Evolutionary conservation across 1,140 invertebrate species (phyloP), one percentile per base, ranked within the genome.

Genomic region (Halictus rubicundus): DNA sequence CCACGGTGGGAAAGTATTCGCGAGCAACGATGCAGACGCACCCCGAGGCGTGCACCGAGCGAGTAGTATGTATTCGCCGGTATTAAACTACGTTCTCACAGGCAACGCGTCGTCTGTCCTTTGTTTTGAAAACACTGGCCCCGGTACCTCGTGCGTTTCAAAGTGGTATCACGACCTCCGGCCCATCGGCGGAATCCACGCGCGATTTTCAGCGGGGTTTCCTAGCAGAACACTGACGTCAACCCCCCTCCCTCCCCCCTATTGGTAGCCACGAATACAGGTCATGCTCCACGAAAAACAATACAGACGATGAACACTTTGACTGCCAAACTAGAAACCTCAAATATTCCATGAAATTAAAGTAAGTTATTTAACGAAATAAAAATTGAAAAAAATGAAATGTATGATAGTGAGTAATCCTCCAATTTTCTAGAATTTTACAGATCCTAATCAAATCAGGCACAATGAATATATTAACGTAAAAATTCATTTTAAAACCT

Each of bases 1-100:
- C 61, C 76, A 65, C 76, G 68, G 68, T 78, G 76, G 76, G 76
- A 78, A 78, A 78, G 76, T 72, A 78, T 78, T 70, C 76, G 68
- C 68, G 69, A 72, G 63, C 32, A 49, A 54, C 74, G 54, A 70
- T 77, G 54, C 39, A 49, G 64, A 68, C 49, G 68, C 76, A 72
- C 68, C 76, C 68, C 42, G 68, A 78, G 69, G 68, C 76, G 46
- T 78, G 59, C 46, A 71, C 32, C 49, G 37, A 72, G n/a, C 68
- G n/a, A 64, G 60, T 39, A 9, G 68, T 65, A 71, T 78, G 68
- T 65, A 71, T 78, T 78, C 75, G 39, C 54, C 59, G 49, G n/a
- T 37, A 78, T 72, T 72, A 78, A 72, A 78, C 32, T 46, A 61
- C 76, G 76, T 64, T 78, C 68, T 72, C 69, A 72, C 76, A 72